phyloP scores from a whole-genome alignment of 2,113 vertebrate genomes.

The Monopterus albus region DNA sequence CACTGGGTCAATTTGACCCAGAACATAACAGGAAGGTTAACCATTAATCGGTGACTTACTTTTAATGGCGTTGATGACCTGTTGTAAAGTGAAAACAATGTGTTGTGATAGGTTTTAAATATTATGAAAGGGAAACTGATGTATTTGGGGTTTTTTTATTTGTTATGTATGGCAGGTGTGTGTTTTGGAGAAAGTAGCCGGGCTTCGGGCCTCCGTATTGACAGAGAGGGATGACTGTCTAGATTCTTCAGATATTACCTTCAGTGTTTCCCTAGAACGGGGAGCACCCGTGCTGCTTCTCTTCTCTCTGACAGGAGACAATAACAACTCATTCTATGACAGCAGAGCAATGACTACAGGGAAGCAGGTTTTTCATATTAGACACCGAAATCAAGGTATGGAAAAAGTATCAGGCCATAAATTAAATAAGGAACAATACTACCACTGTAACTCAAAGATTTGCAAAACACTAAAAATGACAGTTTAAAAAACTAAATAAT shows the following conservation, averaged over 20 bases:
- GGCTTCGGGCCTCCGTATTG: conserved; percentile 78
- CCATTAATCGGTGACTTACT: too few species aligned
- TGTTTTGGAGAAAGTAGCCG: conserved; percentile 82
- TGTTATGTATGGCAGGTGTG: conserved; percentile 68
- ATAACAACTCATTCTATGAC: conserved; percentile 72
- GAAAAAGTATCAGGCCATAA: neutral
- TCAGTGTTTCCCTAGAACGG: conserved; percentile 81
- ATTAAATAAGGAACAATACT: neutral
- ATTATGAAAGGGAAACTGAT: neutral
- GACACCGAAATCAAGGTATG: conserved; percentile 63
- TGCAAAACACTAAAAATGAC: too few species aligned
- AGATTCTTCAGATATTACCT: conserved; percentile 70
- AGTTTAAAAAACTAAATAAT: too few species aligned
- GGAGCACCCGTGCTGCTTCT: conserved; percentile 82
- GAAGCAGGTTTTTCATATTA: conserved; percentile 63
- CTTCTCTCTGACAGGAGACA: conserved; percentile 80
- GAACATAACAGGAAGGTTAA: too few species aligned
- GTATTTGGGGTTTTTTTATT: neutral
- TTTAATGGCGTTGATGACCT: too few species aligned
- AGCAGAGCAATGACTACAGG: conserved; percentile 51
- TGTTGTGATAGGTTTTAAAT: too few species aligned
- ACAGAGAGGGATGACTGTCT: conserved; percentile 64
- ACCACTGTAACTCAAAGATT: too few species aligned
- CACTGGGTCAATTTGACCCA: too few species aligned
- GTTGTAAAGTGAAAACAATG: too few species aligned